Evolutionary conservation across 2,888 invertebrate genomes (phyloP).

Genomic region (Eupithecia insigniata): DNA sequence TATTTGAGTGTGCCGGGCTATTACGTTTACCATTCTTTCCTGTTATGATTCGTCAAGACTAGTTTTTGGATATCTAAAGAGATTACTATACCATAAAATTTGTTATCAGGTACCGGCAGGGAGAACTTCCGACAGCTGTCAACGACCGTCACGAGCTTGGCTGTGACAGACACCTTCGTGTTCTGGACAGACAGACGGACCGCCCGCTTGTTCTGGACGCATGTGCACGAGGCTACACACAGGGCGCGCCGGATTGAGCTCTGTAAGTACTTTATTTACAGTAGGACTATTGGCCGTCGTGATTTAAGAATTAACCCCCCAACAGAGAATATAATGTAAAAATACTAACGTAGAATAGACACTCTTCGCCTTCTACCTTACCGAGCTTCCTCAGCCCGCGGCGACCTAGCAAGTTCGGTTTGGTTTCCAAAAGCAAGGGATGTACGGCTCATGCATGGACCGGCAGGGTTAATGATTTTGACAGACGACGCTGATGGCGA

Average conservation of each 20-base stretch:
- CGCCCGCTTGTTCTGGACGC: constrained; percentile 83
- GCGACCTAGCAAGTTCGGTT: no score
- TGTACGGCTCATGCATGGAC: no score
- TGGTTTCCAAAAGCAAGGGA: no score
- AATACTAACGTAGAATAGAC: no score
- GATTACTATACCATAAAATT: neutral
- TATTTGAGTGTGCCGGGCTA: no score
- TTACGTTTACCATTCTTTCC: neutral
- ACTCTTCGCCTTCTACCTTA: no score
- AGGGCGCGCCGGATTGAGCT: constrained; percentile 65
- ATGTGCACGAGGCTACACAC: constrained; percentile 60
- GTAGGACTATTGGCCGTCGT: no score
- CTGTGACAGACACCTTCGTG: constrained; percentile 85
- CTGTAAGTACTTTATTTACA: constrained; percentile 62
- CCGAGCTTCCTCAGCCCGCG: no score
- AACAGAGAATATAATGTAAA: no score
- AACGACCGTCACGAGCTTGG: constrained; percentile 83
- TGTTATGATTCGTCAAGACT: neutral
- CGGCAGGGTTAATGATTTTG: no score
- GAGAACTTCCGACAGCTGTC: constrained; percentile 74
- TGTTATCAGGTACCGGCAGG: constrained; percentile 72
- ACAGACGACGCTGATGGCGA: no score
- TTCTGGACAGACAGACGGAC: constrained; percentile 88
- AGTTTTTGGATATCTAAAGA: neutral
- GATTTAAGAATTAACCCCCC: no score